Conservation (phyloP, 2,113 vertebrate species). For the Aramus guarauna region DNA sequence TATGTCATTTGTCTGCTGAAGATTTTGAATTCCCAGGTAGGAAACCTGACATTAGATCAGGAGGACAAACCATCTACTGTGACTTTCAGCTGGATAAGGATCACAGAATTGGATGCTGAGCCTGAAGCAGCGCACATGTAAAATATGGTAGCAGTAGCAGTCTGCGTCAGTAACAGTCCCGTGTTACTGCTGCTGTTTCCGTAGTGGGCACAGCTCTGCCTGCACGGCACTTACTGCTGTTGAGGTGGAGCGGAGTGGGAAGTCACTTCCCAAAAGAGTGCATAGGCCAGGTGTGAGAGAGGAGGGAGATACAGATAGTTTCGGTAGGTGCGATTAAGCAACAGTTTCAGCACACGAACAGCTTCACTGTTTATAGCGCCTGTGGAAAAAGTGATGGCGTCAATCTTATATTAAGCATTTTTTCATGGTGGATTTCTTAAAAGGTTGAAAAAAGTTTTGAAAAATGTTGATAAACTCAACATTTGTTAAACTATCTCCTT, state of each 20-base stretch:
- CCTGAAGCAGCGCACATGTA: neutral
- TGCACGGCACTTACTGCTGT: neutral
- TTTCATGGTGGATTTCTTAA: neutral
- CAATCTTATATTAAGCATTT: neutral
- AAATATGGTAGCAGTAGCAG: neutral
- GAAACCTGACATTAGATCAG: neutral
- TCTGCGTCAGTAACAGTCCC: neutral
- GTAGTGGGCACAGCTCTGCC: neutral
- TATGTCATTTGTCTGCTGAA: neutral
- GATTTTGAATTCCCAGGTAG: neutral
- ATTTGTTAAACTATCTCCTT: neutral
- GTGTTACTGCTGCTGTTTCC: neutral
- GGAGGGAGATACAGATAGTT: neutral
- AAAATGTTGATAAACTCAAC: neutral
- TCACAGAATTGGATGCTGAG: neutral
- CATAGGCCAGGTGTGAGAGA: neutral
- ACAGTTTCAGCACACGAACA: rapidly evolving
- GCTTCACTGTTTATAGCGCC: neutral
- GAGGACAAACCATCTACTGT: neutral
- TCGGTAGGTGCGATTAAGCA: neutral
- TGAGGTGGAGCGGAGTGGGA: neutral
- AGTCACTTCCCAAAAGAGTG: neutral
- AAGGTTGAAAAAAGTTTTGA: neutral
- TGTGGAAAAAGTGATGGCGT: neutral
- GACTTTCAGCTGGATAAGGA: neutral